Evolutionary conservation across 1,140 invertebrate species (phyloP).

Genomic region (Cepaea nemoralis): DNA sequence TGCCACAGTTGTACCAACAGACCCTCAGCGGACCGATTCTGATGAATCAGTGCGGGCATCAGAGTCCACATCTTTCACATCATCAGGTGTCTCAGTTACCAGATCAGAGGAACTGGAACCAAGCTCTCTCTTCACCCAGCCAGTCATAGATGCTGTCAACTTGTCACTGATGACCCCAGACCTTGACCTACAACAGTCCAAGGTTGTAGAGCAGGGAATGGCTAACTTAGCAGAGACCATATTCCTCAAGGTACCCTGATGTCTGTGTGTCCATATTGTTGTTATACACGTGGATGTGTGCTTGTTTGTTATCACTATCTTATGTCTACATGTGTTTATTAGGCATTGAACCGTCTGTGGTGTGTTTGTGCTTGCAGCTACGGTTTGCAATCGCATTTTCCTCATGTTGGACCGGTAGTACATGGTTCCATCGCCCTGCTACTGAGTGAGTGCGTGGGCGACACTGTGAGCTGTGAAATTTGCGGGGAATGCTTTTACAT

Average conservation of each 20-base stretch:
- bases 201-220: slow-evolving; percentile 21
- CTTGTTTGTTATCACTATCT: too few relatives aligned
- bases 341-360: too few relatives aligned
- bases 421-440: too few relatives aligned
- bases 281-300: background rate
- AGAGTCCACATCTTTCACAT: background rate
- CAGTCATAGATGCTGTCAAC: background rate
- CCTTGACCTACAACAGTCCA: slow-evolving; percentile 26
- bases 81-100: background rate
- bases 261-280: background rate
- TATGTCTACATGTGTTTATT: too few relatives aligned
- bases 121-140: slow-evolving; percentile 23
- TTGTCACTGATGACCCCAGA: slow-evolving; percentile 6
- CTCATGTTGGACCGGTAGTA: too few relatives aligned
- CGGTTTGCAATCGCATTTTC: too few relatives aligned
- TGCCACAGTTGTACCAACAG: background rate
- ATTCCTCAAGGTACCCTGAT: slow-evolving; percentile 26
- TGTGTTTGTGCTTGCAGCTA: too few relatives aligned
- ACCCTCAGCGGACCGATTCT: background rate
- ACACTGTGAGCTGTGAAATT: too few relatives aligned
- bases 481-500: too few relatives aligned
- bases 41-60: background rate
- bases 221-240: background rate
- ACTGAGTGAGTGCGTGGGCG: too few relatives aligned
- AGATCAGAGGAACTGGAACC: slow-evolving; percentile 20